phyloP scores from a whole-genome alignment of 2,113 vertebrate genomes.

The Nothobranchius kuhntae region DNA sequence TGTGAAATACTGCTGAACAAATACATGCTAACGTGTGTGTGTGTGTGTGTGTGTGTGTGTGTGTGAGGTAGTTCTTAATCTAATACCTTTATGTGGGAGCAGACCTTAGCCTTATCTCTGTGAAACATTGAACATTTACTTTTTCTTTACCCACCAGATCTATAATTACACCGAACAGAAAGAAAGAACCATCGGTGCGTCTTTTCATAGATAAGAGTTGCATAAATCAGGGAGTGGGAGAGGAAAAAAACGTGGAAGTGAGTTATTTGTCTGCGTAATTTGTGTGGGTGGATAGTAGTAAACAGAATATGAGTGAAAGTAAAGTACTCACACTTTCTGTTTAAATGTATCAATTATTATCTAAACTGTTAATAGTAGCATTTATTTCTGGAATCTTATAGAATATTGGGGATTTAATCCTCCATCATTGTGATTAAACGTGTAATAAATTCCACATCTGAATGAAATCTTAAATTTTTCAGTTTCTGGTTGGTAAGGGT shows the following conservation, averaged over 20 bases:
- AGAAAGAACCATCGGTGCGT: constrained; percentile 40
- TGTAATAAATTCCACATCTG: too few relatives aligned
- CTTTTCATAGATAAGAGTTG: constrained; percentile 19
- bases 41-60: constrained; percentile 3
- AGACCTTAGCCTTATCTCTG: too few relatives aligned
- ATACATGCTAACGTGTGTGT: neutral
- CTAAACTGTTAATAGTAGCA: constrained; percentile 9
- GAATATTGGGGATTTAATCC: neutral
- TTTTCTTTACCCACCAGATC: constrained; percentile 45
- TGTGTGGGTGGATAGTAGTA: constrained; percentile 36
- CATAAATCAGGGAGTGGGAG: constrained; percentile 20
- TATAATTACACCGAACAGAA: constrained; percentile 54
- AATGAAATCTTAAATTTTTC: too few relatives aligned
- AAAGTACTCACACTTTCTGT: constrained; percentile 5
- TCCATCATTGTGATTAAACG: constrained; percentile 8
- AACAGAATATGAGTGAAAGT: constrained; percentile 39
- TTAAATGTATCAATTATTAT: constrained; percentile 33
- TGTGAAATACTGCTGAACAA: neutral
- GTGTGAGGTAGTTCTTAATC: constrained; percentile 4
- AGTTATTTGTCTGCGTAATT: constrained; percentile 4
- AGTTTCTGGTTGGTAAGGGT: too few relatives aligned
- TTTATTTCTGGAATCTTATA: neutral
- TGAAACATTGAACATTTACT: constrained; percentile 4
- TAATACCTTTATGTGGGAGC: neutral
- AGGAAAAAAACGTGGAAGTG: constrained; percentile 14